These are phyloP conservation scores for Ectropis grisescens DNA, from an alignment of 1,140 invertebrate genomes.

Conservation along the genomic window DNA sequence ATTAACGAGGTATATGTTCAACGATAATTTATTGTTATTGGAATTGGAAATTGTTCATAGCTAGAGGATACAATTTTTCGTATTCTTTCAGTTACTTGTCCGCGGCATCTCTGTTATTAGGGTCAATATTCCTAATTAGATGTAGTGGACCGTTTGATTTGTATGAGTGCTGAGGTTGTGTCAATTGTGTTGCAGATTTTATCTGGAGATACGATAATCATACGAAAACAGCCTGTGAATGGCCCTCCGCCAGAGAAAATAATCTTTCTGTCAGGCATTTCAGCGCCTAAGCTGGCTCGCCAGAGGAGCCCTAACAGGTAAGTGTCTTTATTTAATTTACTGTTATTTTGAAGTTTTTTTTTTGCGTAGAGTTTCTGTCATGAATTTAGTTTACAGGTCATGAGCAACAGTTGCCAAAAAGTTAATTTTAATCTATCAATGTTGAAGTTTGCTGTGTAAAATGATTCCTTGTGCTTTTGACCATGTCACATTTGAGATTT, in stretches of 20 bases:
- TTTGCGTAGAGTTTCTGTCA: no score
- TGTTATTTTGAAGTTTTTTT: no score
- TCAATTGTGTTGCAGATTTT: conserved; percentile 87
- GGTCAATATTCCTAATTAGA: not conserved
- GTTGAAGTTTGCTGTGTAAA: no score
- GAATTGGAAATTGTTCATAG: not conserved
- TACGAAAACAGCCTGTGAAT: conserved; percentile 84
- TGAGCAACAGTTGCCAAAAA: no score
- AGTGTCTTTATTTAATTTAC: no score
- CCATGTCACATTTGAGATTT: no score
- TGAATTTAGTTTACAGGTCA: no score
- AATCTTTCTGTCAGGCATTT: conserved; percentile 90
- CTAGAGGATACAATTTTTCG: not conserved
- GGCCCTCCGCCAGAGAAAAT: conserved; percentile 92
- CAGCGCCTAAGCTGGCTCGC: conserved; percentile 92
- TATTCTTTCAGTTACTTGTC: not conserved
- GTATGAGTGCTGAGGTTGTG: no score
- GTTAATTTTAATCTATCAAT: no score
- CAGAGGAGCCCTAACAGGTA: conserved; percentile 75
- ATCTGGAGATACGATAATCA: conserved; percentile 91
- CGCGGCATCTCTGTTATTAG: not conserved
- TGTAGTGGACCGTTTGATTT: not conserved
- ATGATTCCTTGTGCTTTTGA: no score
- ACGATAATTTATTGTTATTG: not conserved
- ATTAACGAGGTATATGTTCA: no score